Percentiles rank a stretch among this genome's conserved stretches.
Evolutionary conservation across 2,888 invertebrate species (phyloP).

Genomic region (Diabrotica balteata): DNA sequence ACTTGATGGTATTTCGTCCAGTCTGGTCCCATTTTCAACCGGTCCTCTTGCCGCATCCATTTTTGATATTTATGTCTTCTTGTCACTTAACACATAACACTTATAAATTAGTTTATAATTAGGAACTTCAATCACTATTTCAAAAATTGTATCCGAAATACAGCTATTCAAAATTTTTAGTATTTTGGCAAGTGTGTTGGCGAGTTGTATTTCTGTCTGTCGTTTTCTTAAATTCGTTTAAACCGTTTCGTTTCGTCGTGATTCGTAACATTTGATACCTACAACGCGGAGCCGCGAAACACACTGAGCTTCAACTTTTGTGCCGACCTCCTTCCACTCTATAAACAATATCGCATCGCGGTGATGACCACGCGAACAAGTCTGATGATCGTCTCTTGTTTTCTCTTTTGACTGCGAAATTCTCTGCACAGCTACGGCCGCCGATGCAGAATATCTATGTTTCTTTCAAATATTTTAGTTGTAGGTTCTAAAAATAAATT

Average conservation of each 20-base stretch:
- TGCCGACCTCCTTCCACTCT: conserved; percentile 28
- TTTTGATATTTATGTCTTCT: conserved; percentile 33
- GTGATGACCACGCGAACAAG: conserved; percentile 13
- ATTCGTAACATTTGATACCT: conserved; percentile 42
- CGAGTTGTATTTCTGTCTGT: neutral
- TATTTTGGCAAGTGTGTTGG: neutral
- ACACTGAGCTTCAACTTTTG: conserved; percentile 51
- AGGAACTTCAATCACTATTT: conserved; percentile 6
- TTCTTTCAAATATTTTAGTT: too few species aligned
- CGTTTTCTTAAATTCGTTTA: conserved; percentile 2
- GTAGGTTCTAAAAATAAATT: too few species aligned
- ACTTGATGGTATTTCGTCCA: conserved; percentile 39
- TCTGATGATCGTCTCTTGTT: conserved; percentile 13
- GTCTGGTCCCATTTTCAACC: conserved; percentile 46
- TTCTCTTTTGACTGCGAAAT: conserved; percentile 16
- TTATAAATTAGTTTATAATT: neutral
- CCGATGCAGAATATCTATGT: too few species aligned
- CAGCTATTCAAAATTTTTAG: neutral
- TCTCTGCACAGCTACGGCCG: neutral
- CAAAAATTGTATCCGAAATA: too few species aligned
- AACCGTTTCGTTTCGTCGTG: conserved; percentile 37
- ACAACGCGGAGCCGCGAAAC: conserved; percentile 56
- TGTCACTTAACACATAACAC: conserved; percentile 31
- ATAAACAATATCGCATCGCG: conserved; percentile 24
- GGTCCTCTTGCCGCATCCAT: conserved; percentile 41